Conservation (phyloP, 1,140 invertebrate species). For the Conus betulinus region DNA sequence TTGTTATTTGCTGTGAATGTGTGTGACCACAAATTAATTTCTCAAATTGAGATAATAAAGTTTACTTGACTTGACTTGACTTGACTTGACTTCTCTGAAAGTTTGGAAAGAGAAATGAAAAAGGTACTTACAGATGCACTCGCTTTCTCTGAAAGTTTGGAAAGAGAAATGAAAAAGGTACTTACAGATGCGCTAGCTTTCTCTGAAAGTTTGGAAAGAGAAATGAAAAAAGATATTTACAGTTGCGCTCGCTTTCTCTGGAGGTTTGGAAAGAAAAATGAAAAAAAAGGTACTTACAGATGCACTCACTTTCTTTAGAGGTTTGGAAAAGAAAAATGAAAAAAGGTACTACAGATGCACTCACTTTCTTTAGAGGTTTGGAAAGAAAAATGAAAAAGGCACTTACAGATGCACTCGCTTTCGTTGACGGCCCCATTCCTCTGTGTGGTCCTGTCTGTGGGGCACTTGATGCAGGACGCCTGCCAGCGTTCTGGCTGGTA, state of each 20-base stretch:
- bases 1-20: no score
- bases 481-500: constrained; percentile 36
- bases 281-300: no score
- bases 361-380: background rate
- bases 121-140: constrained; percentile 35
- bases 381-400: background rate
- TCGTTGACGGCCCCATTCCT: constrained; percentile 17
- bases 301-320: background rate
- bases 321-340: no score
- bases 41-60: no score
- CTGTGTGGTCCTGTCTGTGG: constrained; percentile 25
- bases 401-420: constrained; percentile 35
- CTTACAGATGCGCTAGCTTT: no score
- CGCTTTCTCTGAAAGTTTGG: background rate
- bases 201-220: no score
- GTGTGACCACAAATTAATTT: no score
- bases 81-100: background rate
- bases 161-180: no score
- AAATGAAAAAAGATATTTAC: no score
- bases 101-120: background rate
- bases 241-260: no score
- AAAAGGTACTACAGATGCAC: background rate
- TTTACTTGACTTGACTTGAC: no score
- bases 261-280: no score
- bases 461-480: constrained; percentile 29